Percentiles rank a stretch among this genome's conserved stretches.
Evolutionary conservation across 2,888 invertebrate genomes (phyloP).

Genomic region (Sisyra nigra): DNA sequence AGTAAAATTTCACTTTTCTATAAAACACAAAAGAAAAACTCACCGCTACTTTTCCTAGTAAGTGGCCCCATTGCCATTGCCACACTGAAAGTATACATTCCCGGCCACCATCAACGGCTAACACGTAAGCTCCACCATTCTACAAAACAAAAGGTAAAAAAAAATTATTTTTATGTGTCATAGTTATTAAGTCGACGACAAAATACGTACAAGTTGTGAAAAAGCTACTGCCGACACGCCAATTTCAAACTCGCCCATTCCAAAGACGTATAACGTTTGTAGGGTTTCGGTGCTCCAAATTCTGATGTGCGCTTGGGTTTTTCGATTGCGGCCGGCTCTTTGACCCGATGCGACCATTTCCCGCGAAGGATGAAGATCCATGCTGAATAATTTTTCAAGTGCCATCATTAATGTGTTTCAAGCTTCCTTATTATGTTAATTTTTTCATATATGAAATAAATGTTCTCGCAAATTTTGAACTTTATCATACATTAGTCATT

Average conservation of each 20-base stretch:
- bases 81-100: slow-evolving; percentile 85
- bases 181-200: slow-evolving; percentile 1
- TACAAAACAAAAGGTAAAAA: slow-evolving; percentile 25
- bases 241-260: slow-evolving; percentile 77
- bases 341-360: slow-evolving; percentile 85
- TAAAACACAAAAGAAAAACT: slow-evolving; percentile 25
- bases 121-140: slow-evolving; percentile 81
- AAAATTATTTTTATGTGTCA: neutral
- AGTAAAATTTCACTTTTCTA: too few species aligned
- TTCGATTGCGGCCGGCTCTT: slow-evolving; percentile 64
- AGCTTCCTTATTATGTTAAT: too few species aligned
- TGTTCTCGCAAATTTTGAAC: too few species aligned
- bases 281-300: slow-evolving; percentile 86
- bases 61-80: slow-evolving; percentile 90
- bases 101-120: slow-evolving; percentile 77
- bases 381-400: slow-evolving; percentile 30
- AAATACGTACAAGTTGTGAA: slow-evolving; percentile 55
- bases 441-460: too few species aligned
- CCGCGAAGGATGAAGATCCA: slow-evolving; percentile 77
- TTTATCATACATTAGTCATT: too few species aligned
- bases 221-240: slow-evolving; percentile 81
- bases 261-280: slow-evolving; percentile 77
- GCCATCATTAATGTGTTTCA: neutral
- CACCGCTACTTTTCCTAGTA: slow-evolving; percentile 88
- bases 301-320: slow-evolving; percentile 76